Evolutionary conservation across 2,113 vertebrate genomes (phyloP), one percentile per base, ranked within the genome.

Genomic region (Festucalex cinctus): DNA sequence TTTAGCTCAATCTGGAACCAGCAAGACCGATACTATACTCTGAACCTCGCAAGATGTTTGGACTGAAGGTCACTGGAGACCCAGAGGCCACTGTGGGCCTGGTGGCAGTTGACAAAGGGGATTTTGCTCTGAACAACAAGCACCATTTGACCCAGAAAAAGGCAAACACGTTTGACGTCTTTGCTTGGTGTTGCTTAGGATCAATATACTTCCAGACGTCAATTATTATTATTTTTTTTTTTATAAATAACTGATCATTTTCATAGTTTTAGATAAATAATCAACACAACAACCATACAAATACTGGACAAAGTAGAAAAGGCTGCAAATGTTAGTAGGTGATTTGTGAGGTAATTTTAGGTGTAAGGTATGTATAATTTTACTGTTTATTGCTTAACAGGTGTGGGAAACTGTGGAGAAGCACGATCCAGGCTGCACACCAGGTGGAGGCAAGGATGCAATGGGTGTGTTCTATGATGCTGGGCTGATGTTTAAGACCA

Each of bases 391-490:
- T 66, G 8, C 7, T 53, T 17, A 2, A 53, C 73, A 94, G 94
- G 76, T 95, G 68, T 94, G 93, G 94, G 90, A 93, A 24, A 37
- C 67, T 0, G 85, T 94, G 6, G 92, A 93, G 69, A 78, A 88
- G 35, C 68, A 88, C 0, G 93, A 94, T 76, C 85, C 89, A 14
- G 93, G 88, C 70, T 95, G 93, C 72, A 92, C 92, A 3, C 73
- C 90, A 1, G 93, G 93, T n/a, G 90, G 93, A 69, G 93, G 93
- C 2, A 83, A 68, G 14, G 63, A 92, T 51, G 43, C 63, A 6
- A 81, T 92, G 74, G 63, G 79, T 19, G 91, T 94, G 56, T 92
- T 94, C 72, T 85, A 66, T 1, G 91, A 93, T 51, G 92, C 93
- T 6, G 92, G 93, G 1, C 37, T 94, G 66, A 19, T 91, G 63